These are phyloP conservation scores for Dasyurus viverrinus DNA, from an alignment of 2,113 vertebrate genomes.

Conservation along the genomic window DNA sequence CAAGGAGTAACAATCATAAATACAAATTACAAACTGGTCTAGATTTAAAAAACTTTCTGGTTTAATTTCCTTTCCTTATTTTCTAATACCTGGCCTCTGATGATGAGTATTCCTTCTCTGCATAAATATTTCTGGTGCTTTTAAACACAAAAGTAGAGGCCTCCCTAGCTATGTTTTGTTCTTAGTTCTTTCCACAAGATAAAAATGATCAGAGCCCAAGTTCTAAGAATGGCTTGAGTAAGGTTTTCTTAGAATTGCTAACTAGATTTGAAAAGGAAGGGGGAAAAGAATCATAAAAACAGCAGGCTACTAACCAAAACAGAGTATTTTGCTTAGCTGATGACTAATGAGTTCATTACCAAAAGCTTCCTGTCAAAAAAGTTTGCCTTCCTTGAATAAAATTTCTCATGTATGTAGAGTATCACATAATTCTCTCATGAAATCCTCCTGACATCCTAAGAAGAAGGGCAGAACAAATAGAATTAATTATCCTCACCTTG, in stretches of 20 bases:
- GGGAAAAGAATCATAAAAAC: background rate
- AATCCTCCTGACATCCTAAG: background rate
- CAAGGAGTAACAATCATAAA: background rate
- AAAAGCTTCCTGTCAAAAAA: background rate
- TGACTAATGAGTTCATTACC: background rate
- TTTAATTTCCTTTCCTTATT: background rate
- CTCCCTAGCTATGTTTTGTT: background rate
- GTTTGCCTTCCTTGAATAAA: background rate
- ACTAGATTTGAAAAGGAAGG: background rate
- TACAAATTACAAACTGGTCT: background rate
- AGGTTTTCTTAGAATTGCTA: background rate
- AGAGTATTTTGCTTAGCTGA: background rate
- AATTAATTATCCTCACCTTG: background rate
- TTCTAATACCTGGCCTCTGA: background rate
- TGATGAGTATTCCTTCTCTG: accelerated
- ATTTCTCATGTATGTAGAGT: background rate
- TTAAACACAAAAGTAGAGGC: background rate
- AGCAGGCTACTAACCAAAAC: background rate
- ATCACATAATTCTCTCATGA: background rate
- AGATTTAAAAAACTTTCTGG: background rate
- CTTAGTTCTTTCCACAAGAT: background rate
- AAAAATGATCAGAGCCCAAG: background rate
- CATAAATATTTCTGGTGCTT: background rate
- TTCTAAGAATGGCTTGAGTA: background rate
- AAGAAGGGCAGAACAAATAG: background rate